A percentile compares a stretch with the other conserved stretches of the same genome.
phyloP scores from a whole-genome alignment of 2,113 vertebrate species.

The Gavialis gangeticus region DNA sequence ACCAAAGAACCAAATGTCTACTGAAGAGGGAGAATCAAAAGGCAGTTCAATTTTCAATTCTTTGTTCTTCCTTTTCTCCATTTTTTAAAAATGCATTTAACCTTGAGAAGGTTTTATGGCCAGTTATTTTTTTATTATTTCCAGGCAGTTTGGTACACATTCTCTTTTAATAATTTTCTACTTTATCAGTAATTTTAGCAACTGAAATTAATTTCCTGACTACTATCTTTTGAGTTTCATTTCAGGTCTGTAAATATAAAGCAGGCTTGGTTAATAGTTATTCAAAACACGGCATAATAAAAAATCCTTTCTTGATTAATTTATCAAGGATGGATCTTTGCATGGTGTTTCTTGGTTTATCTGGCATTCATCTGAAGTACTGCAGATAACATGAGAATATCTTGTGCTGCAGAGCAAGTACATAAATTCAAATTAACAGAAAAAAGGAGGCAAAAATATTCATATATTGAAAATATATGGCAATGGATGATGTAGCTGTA shows the following conservation, averaged over 20 bases:
- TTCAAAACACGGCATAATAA: conserved; percentile 24
- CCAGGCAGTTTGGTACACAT: background rate
- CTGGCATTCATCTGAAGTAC: conserved; percentile 15
- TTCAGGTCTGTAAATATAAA: conserved; percentile 13
- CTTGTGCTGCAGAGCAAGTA: conserved; percentile 15
- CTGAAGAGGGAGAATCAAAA: background rate
- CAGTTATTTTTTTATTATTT: background rate
- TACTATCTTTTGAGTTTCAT: background rate
- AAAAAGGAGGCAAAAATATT: conserved; percentile 39
- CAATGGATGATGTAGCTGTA: conserved; percentile 5
- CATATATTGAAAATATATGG: background rate
- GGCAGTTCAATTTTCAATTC: background rate
- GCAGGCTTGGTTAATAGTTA: background rate
- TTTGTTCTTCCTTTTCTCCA: background rate
- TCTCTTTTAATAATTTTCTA: background rate
- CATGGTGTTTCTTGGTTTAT: background rate
- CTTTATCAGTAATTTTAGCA: background rate
- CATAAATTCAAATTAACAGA: conserved; percentile 53
- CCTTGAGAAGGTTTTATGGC: background rate
- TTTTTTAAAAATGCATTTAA: background rate
- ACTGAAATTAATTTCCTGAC: background rate
- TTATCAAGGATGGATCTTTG: conserved; percentile 32
- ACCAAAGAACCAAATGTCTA: background rate
- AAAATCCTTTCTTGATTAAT: conserved; percentile 19
- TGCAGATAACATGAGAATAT: conserved; percentile 35